These are phyloP conservation scores for Plutomurus gul DNA, from an alignment of 1,140 invertebrate genomes.

Conservation along the genomic window DNA sequence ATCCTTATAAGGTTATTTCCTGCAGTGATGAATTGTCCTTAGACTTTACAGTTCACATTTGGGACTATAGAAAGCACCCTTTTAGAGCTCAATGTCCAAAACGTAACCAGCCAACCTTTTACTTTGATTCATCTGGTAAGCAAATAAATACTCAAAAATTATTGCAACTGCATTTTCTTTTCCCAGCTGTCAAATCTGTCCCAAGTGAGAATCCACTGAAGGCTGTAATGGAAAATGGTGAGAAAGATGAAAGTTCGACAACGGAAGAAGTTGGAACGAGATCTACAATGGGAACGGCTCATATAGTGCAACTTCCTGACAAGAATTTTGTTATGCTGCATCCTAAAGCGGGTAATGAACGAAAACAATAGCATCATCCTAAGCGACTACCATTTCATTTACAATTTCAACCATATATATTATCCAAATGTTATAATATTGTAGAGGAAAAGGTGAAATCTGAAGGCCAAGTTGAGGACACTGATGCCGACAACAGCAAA, in stretches of 20 bases:
- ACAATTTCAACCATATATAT: background rate
- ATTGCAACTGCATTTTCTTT: background rate
- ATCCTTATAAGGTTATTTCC: constrained; percentile 39
- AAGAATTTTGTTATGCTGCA: background rate
- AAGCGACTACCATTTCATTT: background rate
- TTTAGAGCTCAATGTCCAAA: background rate
- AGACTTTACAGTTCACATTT: constrained; percentile 46
- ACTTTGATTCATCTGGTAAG: background rate
- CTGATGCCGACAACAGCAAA: constrained; percentile 32
- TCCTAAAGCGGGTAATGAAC: background rate
- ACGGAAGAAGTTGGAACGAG: background rate
- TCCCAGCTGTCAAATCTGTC: background rate
- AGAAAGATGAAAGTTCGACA: background rate
- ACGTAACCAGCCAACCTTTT: background rate
- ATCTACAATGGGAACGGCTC: background rate
- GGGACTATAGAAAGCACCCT: constrained; percentile 46
- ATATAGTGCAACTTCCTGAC: background rate
- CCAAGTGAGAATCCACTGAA: background rate
- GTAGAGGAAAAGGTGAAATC: constrained; percentile 1
- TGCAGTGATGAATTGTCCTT: constrained; percentile 43
- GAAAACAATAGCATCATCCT: too few species aligned
- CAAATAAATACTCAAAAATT: too few species aligned
- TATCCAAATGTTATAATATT: background rate
- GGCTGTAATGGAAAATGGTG: background rate
- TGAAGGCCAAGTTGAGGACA: background rate